Base-by-base conservation (phyloP, 2,888 invertebrate species). In the Hipparchia sbordonii region DNA sequence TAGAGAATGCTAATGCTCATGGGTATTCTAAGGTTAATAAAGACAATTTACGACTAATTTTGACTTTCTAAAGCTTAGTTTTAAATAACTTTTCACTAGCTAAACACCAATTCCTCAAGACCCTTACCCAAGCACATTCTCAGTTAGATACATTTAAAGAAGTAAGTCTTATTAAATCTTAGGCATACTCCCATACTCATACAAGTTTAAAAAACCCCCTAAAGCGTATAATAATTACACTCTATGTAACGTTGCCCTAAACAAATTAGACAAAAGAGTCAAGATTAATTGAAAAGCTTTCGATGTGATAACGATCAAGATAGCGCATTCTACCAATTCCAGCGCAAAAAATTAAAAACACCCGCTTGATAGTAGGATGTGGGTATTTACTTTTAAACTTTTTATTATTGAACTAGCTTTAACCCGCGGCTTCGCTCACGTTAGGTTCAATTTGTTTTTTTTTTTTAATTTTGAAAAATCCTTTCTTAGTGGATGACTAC, bases 231-330 rank as follows among this genome's bases (percentile, higher is more conserved):
- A 12, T 62, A 62, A 67, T 51, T 65, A 71, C 33, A 59, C 63
- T 57, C 39, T 5, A 4, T 39, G 39, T 39, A 33, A 62, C 67
- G 60, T 52, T 23, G n/a, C 39, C 48, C 63, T 48, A 13, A 4
- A 48, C 13, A 48, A 33, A 13, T 67, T 67, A 61, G 60, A 56
- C 62, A 61, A 57, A 72, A n/a, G 52, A 54, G 12, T 54, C 45
- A 67, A 68, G 56, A 65, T 33, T 67, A 67, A 71, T 73, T 62
- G 70, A 71, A 70, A 63, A 67, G 12, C 57, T 46, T 71, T 73
- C 48, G 70, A 12, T 39, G 45, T 52, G 59, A n/a, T 12, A 48
- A 45, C 6, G 12, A 62, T 67, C 48, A 12, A 73, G 51, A 70
- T 59, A 60, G 60, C 65, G 52, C n/a, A 46, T 52, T 67, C 9